Evolutionary conservation across 1,140 invertebrate species (phyloP).

Genomic region (Ylistrum balloti): DNA sequence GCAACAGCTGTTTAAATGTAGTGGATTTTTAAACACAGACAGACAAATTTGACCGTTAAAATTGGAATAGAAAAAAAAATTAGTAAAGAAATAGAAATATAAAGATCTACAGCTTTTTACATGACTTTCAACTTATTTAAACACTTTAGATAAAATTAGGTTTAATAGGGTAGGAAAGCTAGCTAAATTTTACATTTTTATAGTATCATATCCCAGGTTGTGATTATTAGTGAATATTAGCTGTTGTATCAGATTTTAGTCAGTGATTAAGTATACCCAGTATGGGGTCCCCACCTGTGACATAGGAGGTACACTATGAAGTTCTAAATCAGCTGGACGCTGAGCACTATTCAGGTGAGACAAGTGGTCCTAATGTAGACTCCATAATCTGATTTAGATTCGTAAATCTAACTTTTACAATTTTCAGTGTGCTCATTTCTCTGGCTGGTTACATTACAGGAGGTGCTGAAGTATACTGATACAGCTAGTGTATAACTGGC

Average conservation of each 20-base stretch:
- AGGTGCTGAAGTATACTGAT: too few species aligned
- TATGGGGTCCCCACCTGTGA: conserved; percentile 36
- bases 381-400: conserved; percentile 1
- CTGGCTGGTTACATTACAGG: not conserved
- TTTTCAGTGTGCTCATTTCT: too few species aligned
- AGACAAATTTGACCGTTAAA: not conserved
- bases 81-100: too few species aligned
- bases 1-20: not conserved
- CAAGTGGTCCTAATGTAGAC: not conserved
- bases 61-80: too few species aligned
- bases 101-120: too few species aligned
- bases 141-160: too few species aligned
- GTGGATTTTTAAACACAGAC: not conserved
- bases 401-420: not conserved
- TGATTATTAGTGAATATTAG: not conserved
- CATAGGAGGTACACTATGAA: not conserved
- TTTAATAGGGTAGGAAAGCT: too few species aligned
- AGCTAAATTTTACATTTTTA: too few species aligned
- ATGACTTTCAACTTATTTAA: too few species aligned
- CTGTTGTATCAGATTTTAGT: not conserved
- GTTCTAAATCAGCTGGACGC: not conserved
- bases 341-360: not conserved
- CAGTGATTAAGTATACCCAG: not conserved
- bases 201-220: not conserved
- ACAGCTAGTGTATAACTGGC: too few species aligned